Evolutionary conservation across 92 coral and sea anemone genomes (phyloP), one percentile per base, ranked within the genome.

Genomic region (Bergia sp.): DNA sequence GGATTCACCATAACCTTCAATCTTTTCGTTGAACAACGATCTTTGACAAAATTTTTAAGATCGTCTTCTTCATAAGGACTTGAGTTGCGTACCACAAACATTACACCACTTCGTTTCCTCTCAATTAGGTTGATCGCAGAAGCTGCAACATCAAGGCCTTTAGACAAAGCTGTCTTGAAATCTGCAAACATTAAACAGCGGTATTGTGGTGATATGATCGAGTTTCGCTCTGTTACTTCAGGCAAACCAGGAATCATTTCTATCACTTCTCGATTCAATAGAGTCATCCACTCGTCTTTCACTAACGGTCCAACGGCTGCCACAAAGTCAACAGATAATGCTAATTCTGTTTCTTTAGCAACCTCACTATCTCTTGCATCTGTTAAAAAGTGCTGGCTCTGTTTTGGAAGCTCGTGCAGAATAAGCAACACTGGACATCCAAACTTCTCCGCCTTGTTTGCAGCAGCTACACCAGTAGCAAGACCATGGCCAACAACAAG

Each of bases 181-280:
- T 29, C 38, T n/a, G 40, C 75, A 69, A 37, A 69, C 38, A 29
- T 69, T n/a, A 69, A 88, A 74, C 91, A 93, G 50, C 90, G 92
- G 58, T 90, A 47, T 76, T 73, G 92, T 42, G 92, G 93, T 1
- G 93, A 85, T 15, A 87, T 50, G 37, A 93, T 89, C 12, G 73
- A 4, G 36, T 93, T 93, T 76, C 95, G 81, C 8, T 89, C 81
- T 10, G 78, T 77, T 18, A 91, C 89, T 0, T 86, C 82, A 69
- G 95, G 93, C 67, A 93, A 42, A 1, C 95, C 95, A 21, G 95
- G 95, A 23, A 93, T 86, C 23, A 93, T 89, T 69, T 86, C 86
- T 0, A 91, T 65, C 23, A 93, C 88, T 53, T 89, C 88, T 11
- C 90, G 91, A 39, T 93, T 93, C 3, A 93, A 83, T 3, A 91